Evolutionary conservation across 1,140 invertebrate genomes (phyloP).

Genomic region (Pteromalus puparum): DNA sequence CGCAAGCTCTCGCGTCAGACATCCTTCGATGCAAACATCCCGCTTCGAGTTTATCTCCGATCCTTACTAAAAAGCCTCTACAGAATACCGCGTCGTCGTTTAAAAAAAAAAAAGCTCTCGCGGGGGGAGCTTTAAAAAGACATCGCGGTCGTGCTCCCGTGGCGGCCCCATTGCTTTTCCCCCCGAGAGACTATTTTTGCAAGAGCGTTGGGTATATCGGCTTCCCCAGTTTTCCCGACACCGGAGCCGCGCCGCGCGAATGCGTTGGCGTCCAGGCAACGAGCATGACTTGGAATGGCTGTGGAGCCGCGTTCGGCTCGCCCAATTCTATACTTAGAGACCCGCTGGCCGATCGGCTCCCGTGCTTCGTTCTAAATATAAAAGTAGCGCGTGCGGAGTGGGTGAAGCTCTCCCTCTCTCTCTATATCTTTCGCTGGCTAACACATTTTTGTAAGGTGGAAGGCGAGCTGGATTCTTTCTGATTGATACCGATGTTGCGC

Average conservation of each 20-base stretch:
- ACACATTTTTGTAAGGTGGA: not conserved
- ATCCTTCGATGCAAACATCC: too few relatives aligned
- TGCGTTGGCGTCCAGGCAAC: not conserved
- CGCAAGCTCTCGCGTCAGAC: not conserved
- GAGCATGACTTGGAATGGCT: conserved; percentile 3
- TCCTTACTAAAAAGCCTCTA: too few relatives aligned
- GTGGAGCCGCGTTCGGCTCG: not conserved
- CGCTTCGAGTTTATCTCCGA: too few relatives aligned
- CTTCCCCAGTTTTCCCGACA: conserved; percentile 13
- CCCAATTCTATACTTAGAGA: conserved; percentile 65
- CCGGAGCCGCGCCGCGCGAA: not conserved
- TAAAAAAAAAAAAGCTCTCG: too few relatives aligned
- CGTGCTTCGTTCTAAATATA: conserved; percentile 62
- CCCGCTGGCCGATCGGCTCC: not conserved
- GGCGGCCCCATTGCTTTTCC: not conserved
- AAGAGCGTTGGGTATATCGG: not conserved
- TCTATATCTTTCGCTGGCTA: not conserved
- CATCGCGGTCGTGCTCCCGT: not conserved
- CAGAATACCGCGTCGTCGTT: too few relatives aligned
- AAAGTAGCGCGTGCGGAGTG: conserved; percentile 43
- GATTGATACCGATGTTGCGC: not conserved
- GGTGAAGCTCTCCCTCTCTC: not conserved
- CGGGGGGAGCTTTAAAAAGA: too few relatives aligned
- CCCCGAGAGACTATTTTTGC: conserved; percentile 9
- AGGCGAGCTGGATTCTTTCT: not conserved